Conservation (phyloP, 1,140 invertebrate genomes). For the Meteorus sp. region DNA sequence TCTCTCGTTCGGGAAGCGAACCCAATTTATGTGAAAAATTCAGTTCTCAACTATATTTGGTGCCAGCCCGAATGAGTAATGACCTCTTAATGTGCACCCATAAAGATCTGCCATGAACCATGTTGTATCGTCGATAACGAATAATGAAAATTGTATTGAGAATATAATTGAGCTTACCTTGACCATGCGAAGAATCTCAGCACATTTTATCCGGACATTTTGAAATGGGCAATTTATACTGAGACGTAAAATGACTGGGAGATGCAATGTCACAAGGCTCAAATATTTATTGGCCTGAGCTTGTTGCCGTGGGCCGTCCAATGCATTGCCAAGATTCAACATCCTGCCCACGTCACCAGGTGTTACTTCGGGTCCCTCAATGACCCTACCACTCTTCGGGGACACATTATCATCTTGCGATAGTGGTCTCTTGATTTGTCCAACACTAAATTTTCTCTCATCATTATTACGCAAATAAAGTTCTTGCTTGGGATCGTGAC, state of each 20-base stretch:
- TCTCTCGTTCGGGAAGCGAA: too few species aligned
- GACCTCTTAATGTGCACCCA: too few species aligned
- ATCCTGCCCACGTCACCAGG: conserved; percentile 56
- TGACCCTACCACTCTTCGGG: conserved; percentile 41
- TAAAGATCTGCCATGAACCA: too few species aligned
- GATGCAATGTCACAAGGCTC: conserved; percentile 61
- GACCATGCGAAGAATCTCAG: conserved; percentile 62
- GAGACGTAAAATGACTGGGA: conserved; percentile 63
- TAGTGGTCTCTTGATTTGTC: conserved; percentile 49
- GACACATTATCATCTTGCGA: conserved; percentile 52
- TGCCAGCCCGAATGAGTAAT: too few species aligned
- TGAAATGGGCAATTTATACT: conserved; percentile 64
- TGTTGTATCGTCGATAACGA: too few species aligned
- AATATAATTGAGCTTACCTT: conserved; percentile 51
- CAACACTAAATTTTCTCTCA: conserved; percentile 45
- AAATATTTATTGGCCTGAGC: conserved; percentile 58
- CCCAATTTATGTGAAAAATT: too few species aligned
- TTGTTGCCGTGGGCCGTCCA: conserved; percentile 53
- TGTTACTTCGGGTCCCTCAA: conserved; percentile 49
- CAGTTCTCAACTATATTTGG: too few species aligned
- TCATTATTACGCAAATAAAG: conserved; percentile 40
- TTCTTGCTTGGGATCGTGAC: conserved; percentile 35
- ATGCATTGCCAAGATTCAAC: conserved; percentile 54
- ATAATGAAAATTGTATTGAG: not conserved
- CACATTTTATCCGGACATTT: conserved; percentile 63